Conservation (phyloP, 2,797 vertebrate genomes). For the Xenopus petersii region DNA sequence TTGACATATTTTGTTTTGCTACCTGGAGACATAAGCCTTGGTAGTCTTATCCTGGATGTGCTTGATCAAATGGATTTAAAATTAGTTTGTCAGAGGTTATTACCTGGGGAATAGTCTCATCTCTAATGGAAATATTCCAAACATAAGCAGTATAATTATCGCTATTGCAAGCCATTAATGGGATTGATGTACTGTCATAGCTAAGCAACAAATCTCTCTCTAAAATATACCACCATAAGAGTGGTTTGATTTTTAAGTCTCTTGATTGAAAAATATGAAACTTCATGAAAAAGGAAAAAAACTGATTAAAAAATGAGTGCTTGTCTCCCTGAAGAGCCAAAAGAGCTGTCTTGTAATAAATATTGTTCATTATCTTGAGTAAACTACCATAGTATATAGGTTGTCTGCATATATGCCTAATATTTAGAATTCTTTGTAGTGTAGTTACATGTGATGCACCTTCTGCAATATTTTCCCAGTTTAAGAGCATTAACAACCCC, state of each 20-base stretch:
- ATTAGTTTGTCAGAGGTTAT: slow-evolving; percentile 51
- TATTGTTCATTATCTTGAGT: too few species aligned
- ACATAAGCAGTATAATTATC: slow-evolving; percentile 55
- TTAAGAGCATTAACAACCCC: too few species aligned
- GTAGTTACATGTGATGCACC: too few species aligned
- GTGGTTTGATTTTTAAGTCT: slow-evolving; percentile 8
- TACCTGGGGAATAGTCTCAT: slow-evolving; percentile 46
- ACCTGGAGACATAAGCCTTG: slow-evolving; percentile 45
- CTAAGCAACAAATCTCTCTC: slow-evolving; percentile 48
- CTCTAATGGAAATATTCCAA: slow-evolving; percentile 46
- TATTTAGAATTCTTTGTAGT: too few species aligned
- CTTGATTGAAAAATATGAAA: neutral
- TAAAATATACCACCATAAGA: slow-evolving; percentile 24
- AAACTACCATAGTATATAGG: too few species aligned
- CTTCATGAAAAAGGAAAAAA: neutral
- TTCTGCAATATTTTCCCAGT: too few species aligned
- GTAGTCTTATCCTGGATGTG: slow-evolving; percentile 48
- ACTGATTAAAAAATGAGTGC: too few species aligned
- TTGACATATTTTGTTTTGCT: slow-evolving; percentile 61
- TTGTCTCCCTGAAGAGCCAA: too few species aligned
- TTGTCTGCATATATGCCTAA: too few species aligned
- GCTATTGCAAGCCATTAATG: slow-evolving; percentile 60
- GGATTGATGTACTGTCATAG: slow-evolving; percentile 63
- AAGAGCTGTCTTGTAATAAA: too few species aligned
- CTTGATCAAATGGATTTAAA: slow-evolving; percentile 51